These are phyloP conservation scores for Porites lobata DNA, from an alignment of 92 coral and sea anemone species.

Conservation along the genomic window DNA sequence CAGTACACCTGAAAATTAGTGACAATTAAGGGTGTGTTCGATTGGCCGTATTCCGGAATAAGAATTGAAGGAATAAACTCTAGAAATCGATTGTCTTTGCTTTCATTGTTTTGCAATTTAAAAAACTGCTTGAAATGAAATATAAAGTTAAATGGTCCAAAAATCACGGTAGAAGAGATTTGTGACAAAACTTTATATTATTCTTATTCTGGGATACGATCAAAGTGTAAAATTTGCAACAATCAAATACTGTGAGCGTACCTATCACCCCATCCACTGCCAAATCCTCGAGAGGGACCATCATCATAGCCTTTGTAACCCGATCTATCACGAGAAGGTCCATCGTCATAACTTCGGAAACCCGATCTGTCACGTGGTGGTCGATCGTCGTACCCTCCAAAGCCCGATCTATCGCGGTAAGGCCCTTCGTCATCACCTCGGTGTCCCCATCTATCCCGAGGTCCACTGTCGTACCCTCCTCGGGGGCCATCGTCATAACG, in stretches of 20 bases:
- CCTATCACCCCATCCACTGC: slow-evolving; percentile 73
- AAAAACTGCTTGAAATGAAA: too few species aligned
- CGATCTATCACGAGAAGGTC: slow-evolving; percentile 65
- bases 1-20: too few species aligned
- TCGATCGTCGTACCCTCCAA: slow-evolving; percentile 56
- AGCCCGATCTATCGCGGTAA: slow-evolving; percentile 36
- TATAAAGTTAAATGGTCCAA: too few species aligned
- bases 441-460: slow-evolving; percentile 63
- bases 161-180: too few species aligned
- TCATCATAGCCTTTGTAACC: slow-evolving; percentile 58
- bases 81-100: too few species aligned
- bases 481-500: slow-evolving; percentile 41
- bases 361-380: slow-evolving; percentile 55
- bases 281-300: slow-evolving; percentile 61
- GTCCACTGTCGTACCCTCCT: slow-evolving; percentile 64
- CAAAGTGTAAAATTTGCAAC: neutral
- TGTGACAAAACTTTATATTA: too few species aligned
- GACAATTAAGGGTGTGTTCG: too few species aligned
- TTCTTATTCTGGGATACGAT: too few species aligned
- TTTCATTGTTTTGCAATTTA: too few species aligned
- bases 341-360: slow-evolving; percentile 57
- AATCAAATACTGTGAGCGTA: neutral
- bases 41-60: too few species aligned
- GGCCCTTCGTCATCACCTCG: slow-evolving; percentile 66
- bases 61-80: too few species aligned